Base-by-base conservation (phyloP, 2,888 invertebrate species). In the Phragmatobia fuliginosa region DNA sequence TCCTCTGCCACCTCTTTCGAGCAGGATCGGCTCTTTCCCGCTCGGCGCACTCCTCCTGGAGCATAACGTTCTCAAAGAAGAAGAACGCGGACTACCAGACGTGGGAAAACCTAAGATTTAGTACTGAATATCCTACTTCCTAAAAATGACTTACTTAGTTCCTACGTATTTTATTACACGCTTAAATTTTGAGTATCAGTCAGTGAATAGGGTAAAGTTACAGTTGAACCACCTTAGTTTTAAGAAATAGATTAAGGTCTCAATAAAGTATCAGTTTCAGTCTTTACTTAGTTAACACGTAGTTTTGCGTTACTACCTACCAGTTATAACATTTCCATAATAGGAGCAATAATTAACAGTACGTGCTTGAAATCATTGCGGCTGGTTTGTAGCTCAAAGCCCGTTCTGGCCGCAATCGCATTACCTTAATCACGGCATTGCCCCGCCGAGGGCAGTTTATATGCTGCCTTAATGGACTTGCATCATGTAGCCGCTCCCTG, bases 391-490 rank as follows among this genome's bases (percentile, higher is more conserved):
- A 79, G 81, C 71, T 73, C 70, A 73, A 76, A 52, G 41, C 33
- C 81, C 77, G 77, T 69, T 70, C 76, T 73, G 77, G 81, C 85
- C 85, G 82, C 87, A 87, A 90, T 87, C 85, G 85, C 85, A 92
- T 92, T 91, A 92, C 86, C 88, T 89, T 91, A 92, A 92, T 92
- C 88, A 90, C 89, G 82, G 89, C 85, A 89, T 90, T 87, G 88
- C 86, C 75, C 91, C 90, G 79, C 71, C 67, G 88, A 87, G 90
- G 85, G 87, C 85, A 85, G 87, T 91, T 90, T 88, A 83, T 86
- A 84, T 80, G 81, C 80, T 78, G 75, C 79, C 80, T 73, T 88
- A 89, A 87, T 88, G 83, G 86, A 81, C 80, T 79, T 81, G 77
- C 80, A 81, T 76, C 73, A 75, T 75, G 74, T 74, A 79, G 73